A percentile compares a stretch with the other conserved stretches of the same genome.
Conservation (phyloP, 1,140 invertebrate species). For the Dreissena rostriformis region DNA sequence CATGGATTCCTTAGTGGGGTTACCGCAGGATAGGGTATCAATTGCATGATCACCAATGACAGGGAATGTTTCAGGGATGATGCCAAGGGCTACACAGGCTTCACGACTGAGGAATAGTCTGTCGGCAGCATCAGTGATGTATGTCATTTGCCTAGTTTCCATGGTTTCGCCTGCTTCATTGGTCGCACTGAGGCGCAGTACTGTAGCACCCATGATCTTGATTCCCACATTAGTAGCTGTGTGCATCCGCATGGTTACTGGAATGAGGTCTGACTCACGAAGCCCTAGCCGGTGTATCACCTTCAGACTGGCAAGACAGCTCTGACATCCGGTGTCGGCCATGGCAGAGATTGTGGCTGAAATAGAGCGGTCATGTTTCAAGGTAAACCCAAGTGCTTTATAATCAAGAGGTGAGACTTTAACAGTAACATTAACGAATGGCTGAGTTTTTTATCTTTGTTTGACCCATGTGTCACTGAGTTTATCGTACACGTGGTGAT, state of each 20-base stretch:
- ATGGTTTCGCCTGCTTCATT: not conserved
- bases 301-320: constrained; percentile 37
- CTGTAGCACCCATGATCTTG: constrained; percentile 47
- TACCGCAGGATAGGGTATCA: not conserved
- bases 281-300: constrained; percentile 20
- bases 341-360: constrained; percentile 4
- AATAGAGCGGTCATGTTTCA: not conserved
- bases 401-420: constrained; percentile 16
- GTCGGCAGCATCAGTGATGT: constrained; percentile 32
- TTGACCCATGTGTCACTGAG: constrained; percentile 41
- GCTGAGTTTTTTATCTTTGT: constrained; percentile 40
- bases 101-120: constrained; percentile 47
- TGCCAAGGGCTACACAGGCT: constrained; percentile 25
- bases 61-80: constrained; percentile 25
- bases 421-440: constrained; percentile 34
- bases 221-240: constrained; percentile 27
- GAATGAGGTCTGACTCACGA: constrained; percentile 36
- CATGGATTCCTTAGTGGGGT: not conserved
- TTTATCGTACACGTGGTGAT: constrained; percentile 58
- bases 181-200: constrained; percentile 37
- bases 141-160: constrained; percentile 35
- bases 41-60: not conserved
- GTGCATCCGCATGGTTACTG: constrained; percentile 53
- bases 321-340: constrained; percentile 57
- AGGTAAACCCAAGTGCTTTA: constrained; percentile 12